These are phyloP conservation scores for Exephanes ischioxanthus DNA, from an alignment of 2,888 invertebrate species.

Conservation along the genomic window DNA sequence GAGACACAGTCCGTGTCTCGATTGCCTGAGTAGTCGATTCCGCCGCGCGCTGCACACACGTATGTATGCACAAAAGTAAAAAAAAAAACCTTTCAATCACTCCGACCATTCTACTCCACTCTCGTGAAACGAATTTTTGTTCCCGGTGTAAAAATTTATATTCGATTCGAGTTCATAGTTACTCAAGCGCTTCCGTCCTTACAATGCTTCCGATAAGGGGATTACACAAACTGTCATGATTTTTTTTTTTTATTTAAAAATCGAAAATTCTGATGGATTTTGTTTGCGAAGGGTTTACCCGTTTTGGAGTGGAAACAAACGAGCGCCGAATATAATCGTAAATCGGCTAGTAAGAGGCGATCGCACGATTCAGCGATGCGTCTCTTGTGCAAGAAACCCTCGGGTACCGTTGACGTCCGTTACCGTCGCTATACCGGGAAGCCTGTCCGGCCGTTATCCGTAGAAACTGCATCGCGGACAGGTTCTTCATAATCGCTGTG, in stretches of 20 bases:
- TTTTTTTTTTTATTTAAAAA: too few species aligned
- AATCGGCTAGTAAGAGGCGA: neutral
- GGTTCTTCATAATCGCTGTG: constrained; percentile 69
- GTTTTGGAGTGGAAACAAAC: neutral
- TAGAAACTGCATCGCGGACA: constrained; percentile 74
- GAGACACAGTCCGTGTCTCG: constrained; percentile 52
- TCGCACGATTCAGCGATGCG: constrained; percentile 13
- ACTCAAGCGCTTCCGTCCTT: neutral
- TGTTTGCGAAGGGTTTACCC: neutral
- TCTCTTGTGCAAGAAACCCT: constrained; percentile 16
- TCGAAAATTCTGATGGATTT: neutral
- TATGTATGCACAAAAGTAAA: constrained; percentile 3
- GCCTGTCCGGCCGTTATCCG: constrained; percentile 76
- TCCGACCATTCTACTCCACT: neutral
- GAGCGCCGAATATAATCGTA: constrained; percentile 2
- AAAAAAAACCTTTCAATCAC: constrained; percentile 1
- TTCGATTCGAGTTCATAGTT: neutral
- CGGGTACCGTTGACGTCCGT: constrained; percentile 30
- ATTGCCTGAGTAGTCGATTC: constrained; percentile 50
- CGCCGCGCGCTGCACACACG: constrained; percentile 17
- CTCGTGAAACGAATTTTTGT: neutral
- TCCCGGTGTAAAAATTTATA: constrained; percentile 2
- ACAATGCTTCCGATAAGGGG: neutral
- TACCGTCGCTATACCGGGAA: constrained; percentile 72
- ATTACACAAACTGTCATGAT: neutral